These are phyloP conservation scores for Drosophila pandora DNA, from an alignment of 1,140 invertebrate genomes.

Conservation along the genomic window DNA sequence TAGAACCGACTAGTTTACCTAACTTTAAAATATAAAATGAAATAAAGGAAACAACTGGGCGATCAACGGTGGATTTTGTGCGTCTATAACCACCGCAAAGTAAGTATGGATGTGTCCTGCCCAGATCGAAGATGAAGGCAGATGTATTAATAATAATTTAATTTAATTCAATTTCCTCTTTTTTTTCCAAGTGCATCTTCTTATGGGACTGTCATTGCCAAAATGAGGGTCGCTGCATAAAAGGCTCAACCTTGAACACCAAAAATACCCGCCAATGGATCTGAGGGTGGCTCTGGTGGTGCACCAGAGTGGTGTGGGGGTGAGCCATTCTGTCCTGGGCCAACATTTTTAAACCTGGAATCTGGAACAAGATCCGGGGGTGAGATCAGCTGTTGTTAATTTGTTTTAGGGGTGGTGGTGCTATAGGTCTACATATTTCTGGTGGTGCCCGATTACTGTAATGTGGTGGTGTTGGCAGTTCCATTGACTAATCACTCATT, in stretches of 20 bases:
- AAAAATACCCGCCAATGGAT: constrained; percentile 15
- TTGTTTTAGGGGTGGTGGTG: constrained; percentile 4
- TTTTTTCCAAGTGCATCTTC: constrained; percentile 22
- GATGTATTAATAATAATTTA: no score
- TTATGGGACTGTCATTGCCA: constrained; percentile 41
- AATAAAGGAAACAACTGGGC: no score
- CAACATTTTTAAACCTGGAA: constrained; percentile 30
- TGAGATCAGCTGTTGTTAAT: constrained; percentile 35
- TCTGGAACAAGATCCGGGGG: neutral
- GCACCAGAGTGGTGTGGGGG: constrained; percentile 7
- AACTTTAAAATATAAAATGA: no score
- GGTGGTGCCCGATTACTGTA: neutral
- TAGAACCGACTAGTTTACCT: no score
- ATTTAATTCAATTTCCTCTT: no score
- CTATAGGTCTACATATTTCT: neutral
- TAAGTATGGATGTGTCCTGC: no score
- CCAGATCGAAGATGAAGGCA: no score
- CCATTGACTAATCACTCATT: constrained; percentile 18
- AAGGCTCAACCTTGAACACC: constrained; percentile 47
- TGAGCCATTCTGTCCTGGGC: constrained; percentile 19
- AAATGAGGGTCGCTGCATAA: constrained; percentile 36
- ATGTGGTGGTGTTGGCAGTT: constrained; percentile 11
- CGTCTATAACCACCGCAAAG: no score
- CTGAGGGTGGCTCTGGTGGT: constrained; percentile 12
- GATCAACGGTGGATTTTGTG: no score